phyloP scores from a whole-genome alignment of 2,113 vertebrate species.

The Chaetorhynchus papuensis region DNA sequence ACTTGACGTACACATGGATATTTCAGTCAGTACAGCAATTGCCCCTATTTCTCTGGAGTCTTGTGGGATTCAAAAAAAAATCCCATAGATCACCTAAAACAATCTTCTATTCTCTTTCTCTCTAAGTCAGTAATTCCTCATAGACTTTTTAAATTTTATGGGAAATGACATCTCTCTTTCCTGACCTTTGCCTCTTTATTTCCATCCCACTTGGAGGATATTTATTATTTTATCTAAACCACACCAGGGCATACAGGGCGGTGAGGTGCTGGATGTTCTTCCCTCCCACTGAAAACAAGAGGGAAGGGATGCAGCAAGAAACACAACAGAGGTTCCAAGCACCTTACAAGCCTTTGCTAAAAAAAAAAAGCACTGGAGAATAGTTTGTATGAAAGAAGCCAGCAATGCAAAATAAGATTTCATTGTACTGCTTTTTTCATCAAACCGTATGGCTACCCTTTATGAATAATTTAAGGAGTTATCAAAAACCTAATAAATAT shows the following conservation, averaged over 20 bases:
- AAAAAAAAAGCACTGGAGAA: neutral
- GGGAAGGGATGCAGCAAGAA: neutral
- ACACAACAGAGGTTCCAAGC: neutral
- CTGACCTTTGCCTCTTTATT: conserved; percentile 12
- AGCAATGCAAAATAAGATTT: conserved; percentile 10
- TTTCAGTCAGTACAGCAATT: neutral
- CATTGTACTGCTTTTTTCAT: conserved; percentile 13
- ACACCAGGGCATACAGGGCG: neutral
- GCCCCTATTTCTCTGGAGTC: neutral
- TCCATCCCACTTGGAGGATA: neutral
- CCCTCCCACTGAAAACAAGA: neutral
- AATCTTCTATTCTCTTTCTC: neutral
- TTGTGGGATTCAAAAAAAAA: neutral
- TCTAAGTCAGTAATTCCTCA: neutral
- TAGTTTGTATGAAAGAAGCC: neutral
- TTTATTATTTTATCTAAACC: neutral
- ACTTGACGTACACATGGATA: neutral
- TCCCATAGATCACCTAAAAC: neutral
- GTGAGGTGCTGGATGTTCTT: neutral
- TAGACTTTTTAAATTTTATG: neutral
- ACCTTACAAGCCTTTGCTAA: neutral
- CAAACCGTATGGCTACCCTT: neutral
- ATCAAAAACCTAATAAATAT: conserved; percentile 66
- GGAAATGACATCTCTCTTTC: neutral
- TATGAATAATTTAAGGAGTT: conserved; percentile 59